A percentile compares a stretch with the other conserved stretches of the same genome.
phyloP scores from a whole-genome alignment of 2,113 vertebrate genomes.

The Pleuronectes platessa region DNA sequence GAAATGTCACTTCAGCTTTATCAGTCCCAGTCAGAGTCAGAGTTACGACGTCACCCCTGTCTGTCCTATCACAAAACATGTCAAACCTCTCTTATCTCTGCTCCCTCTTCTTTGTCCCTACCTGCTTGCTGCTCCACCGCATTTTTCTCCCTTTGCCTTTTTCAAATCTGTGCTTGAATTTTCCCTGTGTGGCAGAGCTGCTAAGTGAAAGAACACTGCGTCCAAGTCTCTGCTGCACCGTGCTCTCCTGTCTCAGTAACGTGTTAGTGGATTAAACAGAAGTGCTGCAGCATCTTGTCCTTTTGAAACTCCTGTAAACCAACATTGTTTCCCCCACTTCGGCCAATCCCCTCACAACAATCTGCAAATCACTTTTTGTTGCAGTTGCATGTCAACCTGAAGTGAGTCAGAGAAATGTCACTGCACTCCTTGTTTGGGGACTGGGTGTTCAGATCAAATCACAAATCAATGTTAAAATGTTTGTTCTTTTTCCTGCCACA shows the following conservation, averaged over 20 bases:
- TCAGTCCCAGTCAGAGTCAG: constrained; percentile 55
- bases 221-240: constrained; percentile 3
- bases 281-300: constrained; percentile 15
- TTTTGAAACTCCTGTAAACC: constrained; percentile 7
- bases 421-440: background rate
- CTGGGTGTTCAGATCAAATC: no score
- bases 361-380: background rate
- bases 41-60: constrained; percentile 50
- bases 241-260: background rate
- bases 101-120: constrained; percentile 40
- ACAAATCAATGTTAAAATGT: no score
- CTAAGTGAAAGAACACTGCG: background rate
- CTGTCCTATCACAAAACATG: constrained; percentile 61
- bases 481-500: no score
- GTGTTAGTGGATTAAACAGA: constrained; percentile 57
- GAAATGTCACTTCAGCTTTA: constrained; percentile 64
- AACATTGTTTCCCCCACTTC: constrained; percentile 19
- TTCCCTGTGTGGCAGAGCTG: constrained; percentile 20
- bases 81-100: constrained; percentile 59
- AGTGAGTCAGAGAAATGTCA: constrained; percentile 8
- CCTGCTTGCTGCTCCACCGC: constrained; percentile 64
- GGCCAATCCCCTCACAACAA: background rate
- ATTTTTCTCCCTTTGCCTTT: constrained; percentile 64
- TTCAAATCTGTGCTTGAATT: constrained; percentile 32
- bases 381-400: constrained; percentile 6